Evolutionary conservation across 2,797 vertebrate species (phyloP).

Genomic region (Squalus acanthias): DNA sequence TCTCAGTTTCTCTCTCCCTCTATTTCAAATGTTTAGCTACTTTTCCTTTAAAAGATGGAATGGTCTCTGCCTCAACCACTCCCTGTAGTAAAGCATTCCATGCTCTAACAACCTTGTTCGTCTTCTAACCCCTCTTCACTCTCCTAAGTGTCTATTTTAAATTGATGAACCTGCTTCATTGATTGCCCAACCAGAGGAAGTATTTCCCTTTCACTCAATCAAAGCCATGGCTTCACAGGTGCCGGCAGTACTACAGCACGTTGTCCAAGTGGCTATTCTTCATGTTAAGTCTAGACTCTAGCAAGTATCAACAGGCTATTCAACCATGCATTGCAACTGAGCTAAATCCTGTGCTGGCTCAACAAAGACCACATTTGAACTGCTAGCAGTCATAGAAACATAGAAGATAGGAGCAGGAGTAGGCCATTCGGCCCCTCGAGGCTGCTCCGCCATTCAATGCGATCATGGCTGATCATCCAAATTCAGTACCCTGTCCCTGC

Average conservation of each 20-base stretch:
- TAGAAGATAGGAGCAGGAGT: too few relatives aligned
- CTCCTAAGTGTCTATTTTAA: neutral
- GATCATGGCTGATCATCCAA: too few relatives aligned
- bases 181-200: neutral
- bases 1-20: neutral
- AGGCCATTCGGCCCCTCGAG: too few relatives aligned
- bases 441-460: too few relatives aligned
- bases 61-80: neutral
- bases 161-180: neutral
- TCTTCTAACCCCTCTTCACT: neutral
- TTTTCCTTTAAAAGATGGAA: too few relatives aligned
- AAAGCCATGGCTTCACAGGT: neutral
- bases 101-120: neutral
- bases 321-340: neutral
- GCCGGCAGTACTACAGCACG: neutral
- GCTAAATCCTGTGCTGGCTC: neutral
- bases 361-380: neutral
- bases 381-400: neutral
- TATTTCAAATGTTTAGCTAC: neutral
- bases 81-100: neutral
- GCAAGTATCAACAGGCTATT: neutral
- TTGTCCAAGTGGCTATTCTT: neutral
- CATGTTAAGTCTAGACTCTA: neutral
- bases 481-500: too few relatives aligned
- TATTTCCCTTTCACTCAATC: neutral